These are phyloP conservation scores for Bolinopsis microptera DNA, from an alignment of 37 sponge, comb jelly and placozoan genomes.

Conservation along the genomic window DNA sequence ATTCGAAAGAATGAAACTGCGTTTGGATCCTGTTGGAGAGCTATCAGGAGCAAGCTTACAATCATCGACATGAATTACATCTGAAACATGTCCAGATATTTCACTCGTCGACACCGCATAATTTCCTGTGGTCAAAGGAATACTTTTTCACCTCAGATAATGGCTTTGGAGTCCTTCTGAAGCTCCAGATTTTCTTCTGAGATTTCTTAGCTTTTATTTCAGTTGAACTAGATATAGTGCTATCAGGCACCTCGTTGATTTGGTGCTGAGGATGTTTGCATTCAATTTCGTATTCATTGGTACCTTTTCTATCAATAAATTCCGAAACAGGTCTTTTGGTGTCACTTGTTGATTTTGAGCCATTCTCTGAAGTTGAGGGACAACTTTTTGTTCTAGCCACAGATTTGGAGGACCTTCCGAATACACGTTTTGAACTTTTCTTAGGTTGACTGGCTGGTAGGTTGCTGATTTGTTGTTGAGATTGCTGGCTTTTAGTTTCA, in stretches of 20 bases:
- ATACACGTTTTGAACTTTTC: not conserved
- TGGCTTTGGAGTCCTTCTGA: not conserved
- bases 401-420: not conserved
- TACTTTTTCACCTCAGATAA: not conserved
- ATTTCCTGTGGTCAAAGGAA: not conserved
- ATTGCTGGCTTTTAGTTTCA: not conserved
- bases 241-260: too few species aligned
- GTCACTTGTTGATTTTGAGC: not conserved
- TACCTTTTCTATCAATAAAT: too few species aligned
- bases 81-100: not conserved
- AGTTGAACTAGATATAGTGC: not conserved
- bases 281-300: too few species aligned
- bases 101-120: too few species aligned
- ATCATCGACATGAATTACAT: not conserved
- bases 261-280: too few species aligned
- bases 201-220: not conserved
- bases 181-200: not conserved
- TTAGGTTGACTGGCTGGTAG: not conserved
- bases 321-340: not conserved
- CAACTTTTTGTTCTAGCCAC: not conserved
- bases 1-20: not conserved
- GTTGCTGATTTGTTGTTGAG: not conserved
- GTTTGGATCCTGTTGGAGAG: not conserved
- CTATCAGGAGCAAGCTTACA: not conserved
- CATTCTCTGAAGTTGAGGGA: not conserved